A percentile compares a stretch with the other conserved stretches of the same genome.
phyloP scores from a whole-genome alignment of 2,888 invertebrate genomes.

The Trachelus stipa region DNA sequence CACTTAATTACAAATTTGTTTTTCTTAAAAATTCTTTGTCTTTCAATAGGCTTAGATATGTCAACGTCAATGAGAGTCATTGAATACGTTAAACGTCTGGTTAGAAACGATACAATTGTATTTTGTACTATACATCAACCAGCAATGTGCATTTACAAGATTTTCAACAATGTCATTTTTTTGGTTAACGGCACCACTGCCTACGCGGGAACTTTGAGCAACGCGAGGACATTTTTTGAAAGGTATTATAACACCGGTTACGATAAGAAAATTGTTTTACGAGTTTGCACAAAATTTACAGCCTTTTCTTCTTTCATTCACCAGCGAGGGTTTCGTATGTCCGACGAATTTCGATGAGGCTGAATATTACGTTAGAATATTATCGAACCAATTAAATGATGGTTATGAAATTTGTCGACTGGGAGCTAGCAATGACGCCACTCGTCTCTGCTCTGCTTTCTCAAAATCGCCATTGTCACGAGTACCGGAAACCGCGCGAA shows the following conservation, averaged over 20 bases:
- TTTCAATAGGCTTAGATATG: slow-evolving; percentile 70
- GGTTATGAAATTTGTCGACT: too few species aligned
- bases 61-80: slow-evolving; percentile 71
- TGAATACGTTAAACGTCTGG: slow-evolving; percentile 57
- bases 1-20: slow-evolving; percentile 61
- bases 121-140: slow-evolving; percentile 73
- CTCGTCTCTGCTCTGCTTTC: neutral
- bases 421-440: neutral
- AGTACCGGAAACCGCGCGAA: neutral
- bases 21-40: slow-evolving; percentile 70
- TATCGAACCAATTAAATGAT: slow-evolving; percentile 53
- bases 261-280: neutral
- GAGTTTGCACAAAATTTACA: too few species aligned
- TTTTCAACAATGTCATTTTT: slow-evolving; percentile 67
- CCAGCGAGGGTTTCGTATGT: slow-evolving; percentile 53
- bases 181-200: slow-evolving; percentile 69
- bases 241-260: slow-evolving; percentile 29
- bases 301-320: too few species aligned
- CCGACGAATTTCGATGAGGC: slow-evolving; percentile 69
- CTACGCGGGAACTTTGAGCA: slow-evolving; percentile 49
- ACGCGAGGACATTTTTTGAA: slow-evolving; percentile 41
- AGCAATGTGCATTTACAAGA: slow-evolving; percentile 67
- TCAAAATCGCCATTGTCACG: neutral
- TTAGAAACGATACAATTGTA: slow-evolving; percentile 67
- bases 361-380: slow-evolving; percentile 68